Evolutionary conservation across 2,797 vertebrate genomes (phyloP).

Genomic region (Uromys caudimaculatus): DNA sequence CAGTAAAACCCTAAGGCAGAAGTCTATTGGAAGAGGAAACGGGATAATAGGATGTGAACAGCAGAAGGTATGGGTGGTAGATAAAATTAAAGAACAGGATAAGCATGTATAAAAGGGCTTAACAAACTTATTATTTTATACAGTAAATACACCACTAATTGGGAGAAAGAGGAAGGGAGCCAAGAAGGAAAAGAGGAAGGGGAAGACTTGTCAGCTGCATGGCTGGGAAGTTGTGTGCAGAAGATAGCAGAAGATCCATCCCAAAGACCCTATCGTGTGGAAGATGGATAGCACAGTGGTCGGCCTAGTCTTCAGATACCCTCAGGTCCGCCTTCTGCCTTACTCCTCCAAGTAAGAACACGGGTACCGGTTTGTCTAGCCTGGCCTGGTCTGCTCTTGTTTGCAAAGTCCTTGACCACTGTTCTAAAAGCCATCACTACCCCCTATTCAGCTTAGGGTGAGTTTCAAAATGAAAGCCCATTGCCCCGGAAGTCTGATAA

Average conservation of each 20-base stretch:
- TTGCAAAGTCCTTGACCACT: not conserved
- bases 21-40: not conserved
- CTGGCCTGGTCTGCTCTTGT: not conserved
- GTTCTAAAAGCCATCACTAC: not conserved
- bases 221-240: not conserved
- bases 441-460: not conserved
- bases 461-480: slow-evolving; percentile 4
- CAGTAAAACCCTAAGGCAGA: not conserved
- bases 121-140: not conserved
- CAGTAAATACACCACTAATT: not conserved
- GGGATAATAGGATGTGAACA: not conserved
- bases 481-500: not conserved
- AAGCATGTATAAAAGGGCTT: not conserved
- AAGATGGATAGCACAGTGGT: not conserved
- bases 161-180: not conserved
- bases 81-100: not conserved
- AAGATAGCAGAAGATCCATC: not conserved
- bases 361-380: not conserved
- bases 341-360: not conserved
- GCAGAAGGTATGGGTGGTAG: not conserved
- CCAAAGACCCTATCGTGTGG: not conserved
- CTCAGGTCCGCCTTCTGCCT: not conserved
- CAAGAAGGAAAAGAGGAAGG: no score
- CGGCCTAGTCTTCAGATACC: not conserved
- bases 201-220: not conserved